phyloP scores from a whole-genome alignment of 2,888 invertebrate species.

The Orthosia gracilis region DNA sequence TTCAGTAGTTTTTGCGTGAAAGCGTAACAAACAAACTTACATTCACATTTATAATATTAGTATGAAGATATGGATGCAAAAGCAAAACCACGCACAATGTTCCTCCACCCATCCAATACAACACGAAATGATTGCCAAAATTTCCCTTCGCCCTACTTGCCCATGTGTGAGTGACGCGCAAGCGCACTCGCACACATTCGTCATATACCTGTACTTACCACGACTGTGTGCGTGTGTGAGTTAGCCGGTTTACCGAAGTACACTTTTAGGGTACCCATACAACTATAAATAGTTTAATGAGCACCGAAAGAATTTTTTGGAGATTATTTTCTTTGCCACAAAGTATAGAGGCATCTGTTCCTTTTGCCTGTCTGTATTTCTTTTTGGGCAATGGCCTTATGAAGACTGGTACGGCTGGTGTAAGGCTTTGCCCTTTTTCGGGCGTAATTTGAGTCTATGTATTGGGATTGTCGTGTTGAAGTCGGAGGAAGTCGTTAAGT shows the following conservation, averaged over 20 bases:
- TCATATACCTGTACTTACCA: constrained; percentile 20
- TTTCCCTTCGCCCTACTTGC: constrained; percentile 87
- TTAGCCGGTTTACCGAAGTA: constrained; percentile 85
- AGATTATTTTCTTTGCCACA: constrained; percentile 55
- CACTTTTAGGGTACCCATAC: constrained; percentile 84
- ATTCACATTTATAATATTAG: no score
- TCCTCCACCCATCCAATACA: constrained; percentile 58
- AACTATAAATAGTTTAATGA: constrained; percentile 81
- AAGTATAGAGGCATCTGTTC: constrained; percentile 56
- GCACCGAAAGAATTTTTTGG: constrained; percentile 70
- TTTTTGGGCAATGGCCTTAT: constrained; percentile 47
- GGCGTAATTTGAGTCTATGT: constrained; percentile 54
- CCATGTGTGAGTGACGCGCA: constrained; percentile 74
- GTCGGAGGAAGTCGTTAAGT: constrained; percentile 33
- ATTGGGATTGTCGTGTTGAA: constrained; percentile 32
- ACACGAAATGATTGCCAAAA: constrained; percentile 87
- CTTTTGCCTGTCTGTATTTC: background rate
- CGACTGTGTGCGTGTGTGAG: constrained; percentile 75
- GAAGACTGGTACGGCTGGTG: constrained; percentile 22
- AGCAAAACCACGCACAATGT: constrained; percentile 59
- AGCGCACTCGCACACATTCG: constrained; percentile 63
- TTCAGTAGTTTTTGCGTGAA: no score
- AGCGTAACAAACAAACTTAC: no score
- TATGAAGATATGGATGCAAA: no score
- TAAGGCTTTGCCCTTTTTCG: constrained; percentile 47